Base-by-base conservation (phyloP, 2,797 vertebrate genomes). In the Pygocentrus nattereri region DNA sequence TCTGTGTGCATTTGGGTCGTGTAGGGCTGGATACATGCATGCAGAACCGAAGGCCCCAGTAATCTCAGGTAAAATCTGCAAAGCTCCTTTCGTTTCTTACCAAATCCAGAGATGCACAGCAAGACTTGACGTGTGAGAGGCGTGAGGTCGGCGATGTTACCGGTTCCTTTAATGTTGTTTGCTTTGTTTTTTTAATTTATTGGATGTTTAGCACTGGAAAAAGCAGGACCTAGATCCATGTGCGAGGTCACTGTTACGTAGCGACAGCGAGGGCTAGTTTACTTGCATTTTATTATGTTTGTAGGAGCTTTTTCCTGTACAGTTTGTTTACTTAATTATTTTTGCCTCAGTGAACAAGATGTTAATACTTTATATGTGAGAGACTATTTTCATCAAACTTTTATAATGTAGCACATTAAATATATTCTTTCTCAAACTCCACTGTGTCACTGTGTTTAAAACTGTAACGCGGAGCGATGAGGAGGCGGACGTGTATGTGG, bases 401-500 rank as follows among this genome's bases (percentile, higher is more conserved):
- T 94, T 94, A 90, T 93, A 94, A 91, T 92, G 93, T 94, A 95
- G 93, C 88, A 91, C 74, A 94, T 93, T 94, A 94, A 94, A 95
- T 78, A 84, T 94, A 62, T 78, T 82, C 71, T 85, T 73, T 75
- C 70, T 65, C 38, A 69, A 62, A 76, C 18, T 15, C 44, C 56
- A 38, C 0, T 16, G 54, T 71, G 19, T 47, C 16, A 25, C n/a
- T 64, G 44, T 67, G 27, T 65, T 71, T 25, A 15, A 8, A 65
- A 21, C 27, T 27, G n/a, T n/a, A n/a, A n/a, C n/a, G n/a, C n/a
- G n/a, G n/a, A n/a, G n/a, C n/a, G n/a, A n/a, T n/a, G n/a, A n/a
- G n/a, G n/a, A n/a, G n/a, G n/a, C n/a, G n/a, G n/a, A n/a, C n/a
- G n/a, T n/a, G n/a, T n/a, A n/a, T n/a, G n/a, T n/a, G n/a, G n/a